Evolutionary conservation across 2,797 vertebrate species (phyloP).

Genomic region (Galagoides demidoff): DNA sequence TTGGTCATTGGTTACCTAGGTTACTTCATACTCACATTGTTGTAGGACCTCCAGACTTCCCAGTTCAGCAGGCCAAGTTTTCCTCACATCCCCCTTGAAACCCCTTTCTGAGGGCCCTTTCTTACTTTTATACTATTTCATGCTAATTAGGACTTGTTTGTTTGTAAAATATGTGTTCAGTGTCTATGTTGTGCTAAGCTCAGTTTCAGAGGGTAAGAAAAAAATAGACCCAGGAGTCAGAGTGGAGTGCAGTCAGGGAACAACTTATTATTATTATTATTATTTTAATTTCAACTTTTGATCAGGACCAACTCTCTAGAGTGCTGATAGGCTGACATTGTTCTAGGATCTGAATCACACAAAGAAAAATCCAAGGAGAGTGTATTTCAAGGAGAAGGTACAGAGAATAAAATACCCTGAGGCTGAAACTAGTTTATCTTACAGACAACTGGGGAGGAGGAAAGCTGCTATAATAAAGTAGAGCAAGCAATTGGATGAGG

Average conservation of each 20-base stretch:
- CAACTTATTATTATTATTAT: not conserved
- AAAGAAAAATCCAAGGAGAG: not conserved
- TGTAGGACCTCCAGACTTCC: no score
- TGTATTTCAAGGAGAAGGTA: not conserved
- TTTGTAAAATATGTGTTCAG: not conserved
- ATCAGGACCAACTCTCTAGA: not conserved
- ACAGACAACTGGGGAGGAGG: not conserved
- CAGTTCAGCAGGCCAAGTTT: no score
- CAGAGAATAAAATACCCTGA: not conserved
- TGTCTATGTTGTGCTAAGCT: not conserved
- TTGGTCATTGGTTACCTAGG: no score
- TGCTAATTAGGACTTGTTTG: not conserved
- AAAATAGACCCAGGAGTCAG: not conserved
- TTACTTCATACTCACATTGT: no score
- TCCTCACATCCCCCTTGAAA: no score
- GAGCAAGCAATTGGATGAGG: not conserved
- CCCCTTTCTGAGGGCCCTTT: no score
- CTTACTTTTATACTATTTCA: not conserved
- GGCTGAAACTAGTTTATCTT: not conserved
- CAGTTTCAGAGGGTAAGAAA: not conserved
- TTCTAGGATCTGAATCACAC: not conserved
- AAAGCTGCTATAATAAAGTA: not conserved
- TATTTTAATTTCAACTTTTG: not conserved
- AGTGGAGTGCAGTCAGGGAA: not conserved
- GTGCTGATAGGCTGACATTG: not conserved